Evolutionary conservation across 2,113 vertebrate genomes (phyloP).

Genomic region (Plotosus lineatus): DNA sequence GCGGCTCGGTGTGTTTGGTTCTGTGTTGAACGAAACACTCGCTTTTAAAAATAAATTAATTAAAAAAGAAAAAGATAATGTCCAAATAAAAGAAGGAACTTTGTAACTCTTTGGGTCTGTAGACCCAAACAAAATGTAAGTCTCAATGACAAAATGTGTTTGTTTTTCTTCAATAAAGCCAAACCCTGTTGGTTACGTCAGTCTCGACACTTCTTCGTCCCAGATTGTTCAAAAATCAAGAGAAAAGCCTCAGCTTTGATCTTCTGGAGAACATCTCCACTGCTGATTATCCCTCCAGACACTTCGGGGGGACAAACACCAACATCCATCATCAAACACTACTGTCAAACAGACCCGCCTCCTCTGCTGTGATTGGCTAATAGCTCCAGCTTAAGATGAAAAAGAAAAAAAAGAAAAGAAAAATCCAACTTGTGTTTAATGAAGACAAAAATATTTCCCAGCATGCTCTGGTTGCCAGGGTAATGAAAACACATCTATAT

Average conservation of each 20-base stretch:
- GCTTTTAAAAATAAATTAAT: conserved; percentile 63
- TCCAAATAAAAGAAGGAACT: conserved; percentile 50
- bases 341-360: background rate
- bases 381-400: background rate
- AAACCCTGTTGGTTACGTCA: conserved; percentile 63
- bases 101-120: conserved; percentile 75
- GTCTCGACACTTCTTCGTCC: background rate
- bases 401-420: background rate
- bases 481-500: background rate
- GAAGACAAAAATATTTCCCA: background rate
- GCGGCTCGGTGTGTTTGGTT: conserved; percentile 66
- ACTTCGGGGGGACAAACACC: background rate
- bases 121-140: conserved; percentile 83
- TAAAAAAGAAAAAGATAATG: conserved; percentile 51
- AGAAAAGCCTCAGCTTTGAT: no score
- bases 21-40: conserved; percentile 67
- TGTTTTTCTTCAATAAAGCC: conserved; percentile 74
- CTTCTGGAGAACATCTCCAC: no score
- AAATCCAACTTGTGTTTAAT: background rate
- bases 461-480: background rate
- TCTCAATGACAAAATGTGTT: conserved; percentile 82
- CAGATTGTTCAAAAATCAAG: no score
- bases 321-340: background rate
- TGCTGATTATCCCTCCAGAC: background rate
- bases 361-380: background rate